Evolutionary conservation across 2,888 invertebrate species (phyloP).

Genomic region (Brenthis daphne): DNA sequence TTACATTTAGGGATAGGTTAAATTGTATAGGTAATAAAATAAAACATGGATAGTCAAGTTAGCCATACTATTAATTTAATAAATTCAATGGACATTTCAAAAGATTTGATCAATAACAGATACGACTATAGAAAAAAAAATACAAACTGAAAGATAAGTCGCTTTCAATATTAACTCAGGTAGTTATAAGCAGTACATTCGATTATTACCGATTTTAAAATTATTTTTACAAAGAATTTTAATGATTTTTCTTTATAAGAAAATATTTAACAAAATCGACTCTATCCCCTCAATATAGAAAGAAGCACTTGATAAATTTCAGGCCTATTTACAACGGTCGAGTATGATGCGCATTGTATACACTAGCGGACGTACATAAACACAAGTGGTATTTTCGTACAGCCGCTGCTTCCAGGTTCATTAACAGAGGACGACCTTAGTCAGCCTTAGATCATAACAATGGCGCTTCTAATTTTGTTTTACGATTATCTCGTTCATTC

Average conservation of each 20-base stretch:
- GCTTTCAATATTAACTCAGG: too few relatives aligned
- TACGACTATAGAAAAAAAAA: too few relatives aligned
- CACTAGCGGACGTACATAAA: slow-evolving; percentile 54
- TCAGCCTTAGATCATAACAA: slow-evolving; percentile 36
- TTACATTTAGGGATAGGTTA: too few relatives aligned
- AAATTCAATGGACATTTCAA: too few relatives aligned
- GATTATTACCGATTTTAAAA: too few relatives aligned
- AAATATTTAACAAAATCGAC: slow-evolving; percentile 22
- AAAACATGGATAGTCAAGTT: too few relatives aligned
- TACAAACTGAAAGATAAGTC: too few relatives aligned
- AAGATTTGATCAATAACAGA: too few relatives aligned
- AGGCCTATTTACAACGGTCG: slow-evolving; percentile 52
- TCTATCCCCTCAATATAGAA: slow-evolving; percentile 50
- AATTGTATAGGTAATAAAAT: too few relatives aligned
- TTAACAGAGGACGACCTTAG: slow-evolving; percentile 57
- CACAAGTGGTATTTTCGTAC: slow-evolving; percentile 63
- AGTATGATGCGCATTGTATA: slow-evolving; percentile 54
- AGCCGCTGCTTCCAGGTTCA: slow-evolving; percentile 53
- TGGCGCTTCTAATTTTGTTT: slow-evolving; percentile 33
- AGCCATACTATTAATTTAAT: too few relatives aligned
- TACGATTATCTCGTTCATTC: slow-evolving; percentile 31
- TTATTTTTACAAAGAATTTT: too few relatives aligned
- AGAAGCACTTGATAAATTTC: slow-evolving; percentile 66
- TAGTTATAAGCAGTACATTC: too few relatives aligned
- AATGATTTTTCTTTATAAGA: neutral